Evolutionary conservation across 2,113 vertebrate species (phyloP).

Genomic region (Cynoglossus semilaevis): DNA sequence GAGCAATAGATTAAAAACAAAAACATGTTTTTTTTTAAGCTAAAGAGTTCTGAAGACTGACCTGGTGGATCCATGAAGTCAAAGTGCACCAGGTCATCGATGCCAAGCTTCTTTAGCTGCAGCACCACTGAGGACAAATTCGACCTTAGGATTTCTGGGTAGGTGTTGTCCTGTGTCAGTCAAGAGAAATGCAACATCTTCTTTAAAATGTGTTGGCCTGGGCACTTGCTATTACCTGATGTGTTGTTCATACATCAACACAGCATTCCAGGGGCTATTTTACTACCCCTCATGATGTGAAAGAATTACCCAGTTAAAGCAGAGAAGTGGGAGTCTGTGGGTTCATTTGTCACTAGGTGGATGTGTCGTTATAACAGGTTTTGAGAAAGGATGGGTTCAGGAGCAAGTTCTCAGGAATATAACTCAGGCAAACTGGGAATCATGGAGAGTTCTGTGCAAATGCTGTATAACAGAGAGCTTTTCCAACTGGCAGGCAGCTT

Average conservation of each 20-base stretch:
- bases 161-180: constrained; percentile 88
- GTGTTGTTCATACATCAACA: constrained; percentile 48
- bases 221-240: constrained; percentile 49
- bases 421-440: constrained; percentile 33
- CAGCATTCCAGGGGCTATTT: constrained; percentile 61
- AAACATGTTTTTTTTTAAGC: background rate
- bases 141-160: constrained; percentile 95
- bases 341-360: constrained; percentile 57
- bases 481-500: constrained; percentile 31
- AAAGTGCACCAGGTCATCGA: constrained; percentile 97
- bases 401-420: constrained; percentile 20
- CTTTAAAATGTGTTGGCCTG: constrained; percentile 54
- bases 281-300: constrained; percentile 46
- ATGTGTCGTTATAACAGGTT: constrained; percentile 22
- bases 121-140: constrained; percentile 94
- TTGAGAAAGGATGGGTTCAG: constrained; percentile 28
- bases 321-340: constrained; percentile 30
- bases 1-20: too few relatives aligned
- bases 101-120: constrained; percentile 95
- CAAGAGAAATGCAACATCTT: constrained; percentile 16
- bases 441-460: constrained; percentile 23
- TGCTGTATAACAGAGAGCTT: constrained; percentile 34
- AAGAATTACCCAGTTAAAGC: constrained; percentile 58
- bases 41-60: constrained; percentile 49
- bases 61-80: constrained; percentile 99